phyloP scores from a whole-genome alignment of 2,888 invertebrate species.

The Drosophila formosana region DNA sequence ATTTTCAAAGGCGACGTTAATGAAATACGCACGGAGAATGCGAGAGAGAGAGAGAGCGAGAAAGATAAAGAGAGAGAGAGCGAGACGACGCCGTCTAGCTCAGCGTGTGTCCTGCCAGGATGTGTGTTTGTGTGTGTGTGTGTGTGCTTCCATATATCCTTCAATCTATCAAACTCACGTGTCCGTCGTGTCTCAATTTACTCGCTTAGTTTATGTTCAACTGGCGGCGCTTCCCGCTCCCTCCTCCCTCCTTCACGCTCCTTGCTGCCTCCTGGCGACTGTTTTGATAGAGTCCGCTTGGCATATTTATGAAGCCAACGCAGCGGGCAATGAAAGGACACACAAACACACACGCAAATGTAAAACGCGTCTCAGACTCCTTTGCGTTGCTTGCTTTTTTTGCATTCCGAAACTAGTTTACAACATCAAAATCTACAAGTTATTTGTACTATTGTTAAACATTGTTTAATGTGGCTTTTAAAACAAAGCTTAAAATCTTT shows the following conservation, averaged over 20 bases:
- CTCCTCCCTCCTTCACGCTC: neutral
- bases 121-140: conserved; percentile 17
- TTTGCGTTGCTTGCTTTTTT: too few species aligned
- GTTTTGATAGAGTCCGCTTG: conserved; percentile 70
- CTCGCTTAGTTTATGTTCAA: conserved; percentile 75
- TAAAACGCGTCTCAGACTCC: neutral
- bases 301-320: conserved; percentile 73
- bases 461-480: too few species aligned
- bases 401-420: too few species aligned
- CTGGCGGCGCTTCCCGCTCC: conserved; percentile 42
- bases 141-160: conserved; percentile 56
- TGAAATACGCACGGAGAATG: conserved; percentile 73
- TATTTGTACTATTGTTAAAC: too few species aligned
- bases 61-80: neutral
- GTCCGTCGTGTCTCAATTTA: conserved; percentile 79
- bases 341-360: neutral
- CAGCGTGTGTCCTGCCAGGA: conserved; percentile 23
- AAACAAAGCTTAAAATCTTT: too few species aligned
- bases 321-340: conserved; percentile 59
- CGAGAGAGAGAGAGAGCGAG: conserved; percentile 11
- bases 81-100: conserved; percentile 4
- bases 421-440: too few species aligned
- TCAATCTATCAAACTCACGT: conserved; percentile 80
- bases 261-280: conserved; percentile 29
- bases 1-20: conserved; percentile 79